Percentiles rank a stretch among this genome's conserved stretches.
phyloP scores from a whole-genome alignment of 2,888 invertebrate genomes.

The Ormyrus pomaceus region DNA sequence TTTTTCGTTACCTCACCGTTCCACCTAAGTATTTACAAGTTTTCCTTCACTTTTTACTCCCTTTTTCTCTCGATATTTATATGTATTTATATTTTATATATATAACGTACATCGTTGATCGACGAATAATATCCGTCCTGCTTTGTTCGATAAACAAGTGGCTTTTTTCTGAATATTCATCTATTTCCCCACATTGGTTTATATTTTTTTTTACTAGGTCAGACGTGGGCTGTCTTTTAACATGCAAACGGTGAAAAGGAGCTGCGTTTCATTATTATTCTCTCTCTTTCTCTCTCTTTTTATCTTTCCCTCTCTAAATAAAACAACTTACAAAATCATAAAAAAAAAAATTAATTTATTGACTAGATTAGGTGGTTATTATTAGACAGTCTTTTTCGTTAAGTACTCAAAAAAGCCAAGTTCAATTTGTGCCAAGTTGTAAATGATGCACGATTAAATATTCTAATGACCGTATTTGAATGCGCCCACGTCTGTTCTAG shows the following conservation, averaged over 20 bases:
- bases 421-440: no score
- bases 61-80: slow-evolving; percentile 37
- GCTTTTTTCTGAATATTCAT: slow-evolving; percentile 10
- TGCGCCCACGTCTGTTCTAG: slow-evolving; percentile 48
- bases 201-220: slow-evolving; percentile 32
- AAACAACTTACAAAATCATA: no score
- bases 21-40: slow-evolving; percentile 40
- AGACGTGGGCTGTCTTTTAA: slow-evolving; percentile 31
- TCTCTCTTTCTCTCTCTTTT: neutral
- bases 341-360: no score
- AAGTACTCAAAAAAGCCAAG: no score
- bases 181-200: neutral
- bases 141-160: slow-evolving; percentile 36
- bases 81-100: slow-evolving; percentile 46
- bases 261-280: neutral
- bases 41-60: slow-evolving; percentile 16
- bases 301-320: neutral
- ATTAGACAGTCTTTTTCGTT: neutral
- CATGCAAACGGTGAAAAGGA: no score
- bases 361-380: neutral
- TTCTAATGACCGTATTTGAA: slow-evolving; percentile 15
- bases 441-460: no score
- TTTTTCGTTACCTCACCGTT: neutral
- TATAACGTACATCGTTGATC: slow-evolving; percentile 55
- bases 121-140: slow-evolving; percentile 28